Conservation (phyloP, 2,113 vertebrate genomes). For the Pao palembangensis region DNA sequence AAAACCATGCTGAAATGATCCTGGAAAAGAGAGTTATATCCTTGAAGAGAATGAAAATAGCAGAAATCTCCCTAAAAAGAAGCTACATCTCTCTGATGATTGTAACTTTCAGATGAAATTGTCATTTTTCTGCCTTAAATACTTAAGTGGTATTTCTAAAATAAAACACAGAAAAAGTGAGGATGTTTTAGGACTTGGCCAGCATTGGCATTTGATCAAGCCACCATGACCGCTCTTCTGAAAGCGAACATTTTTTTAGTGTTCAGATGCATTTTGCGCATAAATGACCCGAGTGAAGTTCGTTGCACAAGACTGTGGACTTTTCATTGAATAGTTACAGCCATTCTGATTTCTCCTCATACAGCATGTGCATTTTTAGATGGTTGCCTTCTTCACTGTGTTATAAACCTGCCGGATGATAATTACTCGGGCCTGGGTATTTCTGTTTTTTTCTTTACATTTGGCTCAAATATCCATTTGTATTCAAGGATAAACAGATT, state of each 20-base stretch:
- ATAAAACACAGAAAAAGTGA: slow-evolving; percentile 9
- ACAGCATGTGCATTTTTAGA: too few relatives aligned
- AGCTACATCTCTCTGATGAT: slow-evolving; percentile 14
- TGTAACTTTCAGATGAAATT: slow-evolving; percentile 29
- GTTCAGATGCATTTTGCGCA: not conserved
- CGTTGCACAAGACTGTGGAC: not conserved
- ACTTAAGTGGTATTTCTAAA: slow-evolving; percentile 24
- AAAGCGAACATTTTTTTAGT: not conserved
- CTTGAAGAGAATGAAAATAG: slow-evolving; percentile 41
- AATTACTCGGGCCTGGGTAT: too few relatives aligned
- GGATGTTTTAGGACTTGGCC: not conserved
- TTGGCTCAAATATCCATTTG: not conserved
- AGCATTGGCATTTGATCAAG: slow-evolving; percentile 10
- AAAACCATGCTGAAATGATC: slow-evolving; percentile 6
- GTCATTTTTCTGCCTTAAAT: slow-evolving; percentile 30
- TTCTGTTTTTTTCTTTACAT: not conserved
- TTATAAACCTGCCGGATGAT: too few relatives aligned
- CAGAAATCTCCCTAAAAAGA: slow-evolving; percentile 22
- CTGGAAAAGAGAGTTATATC: slow-evolving; percentile 23
- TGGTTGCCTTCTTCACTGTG: too few relatives aligned
- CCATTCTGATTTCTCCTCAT: too few relatives aligned
- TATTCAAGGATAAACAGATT: not conserved
- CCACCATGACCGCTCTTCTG: slow-evolving; percentile 1
- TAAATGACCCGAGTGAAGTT: not conserved
- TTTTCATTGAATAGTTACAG: too few relatives aligned